Percentiles rank a stretch among this genome's conserved stretches.
Conservation (phyloP, 2,888 invertebrate species). For the Stenchaetothrips biformis region DNA sequence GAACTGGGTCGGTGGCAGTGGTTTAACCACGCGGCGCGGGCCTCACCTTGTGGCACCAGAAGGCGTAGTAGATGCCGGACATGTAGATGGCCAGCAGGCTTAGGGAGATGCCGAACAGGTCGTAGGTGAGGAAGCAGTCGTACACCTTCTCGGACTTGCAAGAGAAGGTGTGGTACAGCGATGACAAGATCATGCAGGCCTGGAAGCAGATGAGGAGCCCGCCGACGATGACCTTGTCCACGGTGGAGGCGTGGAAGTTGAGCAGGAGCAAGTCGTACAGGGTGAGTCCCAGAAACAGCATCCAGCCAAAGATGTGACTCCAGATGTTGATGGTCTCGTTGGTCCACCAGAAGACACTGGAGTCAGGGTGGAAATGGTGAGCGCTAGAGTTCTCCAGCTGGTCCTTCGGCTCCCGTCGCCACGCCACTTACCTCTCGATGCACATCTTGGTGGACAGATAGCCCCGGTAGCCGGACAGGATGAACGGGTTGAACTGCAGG, state of each 20-base stretch:
- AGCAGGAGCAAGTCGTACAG: constrained; percentile 77
- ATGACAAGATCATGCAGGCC: constrained; percentile 89
- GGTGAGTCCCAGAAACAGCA: constrained; percentile 75
- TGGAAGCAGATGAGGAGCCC: constrained; percentile 80
- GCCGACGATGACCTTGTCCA: constrained; percentile 81
- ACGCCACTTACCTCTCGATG: constrained; percentile 66
- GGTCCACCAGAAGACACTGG: constrained; percentile 90
- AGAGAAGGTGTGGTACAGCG: constrained; percentile 90
- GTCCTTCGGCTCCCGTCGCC: not conserved
- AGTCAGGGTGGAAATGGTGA: constrained; percentile 31
- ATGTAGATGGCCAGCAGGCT: constrained; percentile 91
- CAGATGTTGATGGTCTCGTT: constrained; percentile 97
- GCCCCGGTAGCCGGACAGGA: constrained; percentile 78
- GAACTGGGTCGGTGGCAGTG: not conserved
- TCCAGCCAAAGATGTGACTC: constrained; percentile 87
- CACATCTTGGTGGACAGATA: constrained; percentile 76
- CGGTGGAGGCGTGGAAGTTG: constrained; percentile 68
- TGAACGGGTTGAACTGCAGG: constrained; percentile 81
- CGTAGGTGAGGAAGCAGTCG: constrained; percentile 80
- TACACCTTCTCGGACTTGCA: constrained; percentile 85
- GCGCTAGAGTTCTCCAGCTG: too few species aligned
- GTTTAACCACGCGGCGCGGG: not conserved
- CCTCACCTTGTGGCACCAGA: constrained; percentile 87
- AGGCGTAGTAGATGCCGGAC: constrained; percentile 93
- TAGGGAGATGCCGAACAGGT: constrained; percentile 88